Evolutionary conservation across 2,113 vertebrate genomes (phyloP).

Genomic region (Morphnarchus princeps): DNA sequence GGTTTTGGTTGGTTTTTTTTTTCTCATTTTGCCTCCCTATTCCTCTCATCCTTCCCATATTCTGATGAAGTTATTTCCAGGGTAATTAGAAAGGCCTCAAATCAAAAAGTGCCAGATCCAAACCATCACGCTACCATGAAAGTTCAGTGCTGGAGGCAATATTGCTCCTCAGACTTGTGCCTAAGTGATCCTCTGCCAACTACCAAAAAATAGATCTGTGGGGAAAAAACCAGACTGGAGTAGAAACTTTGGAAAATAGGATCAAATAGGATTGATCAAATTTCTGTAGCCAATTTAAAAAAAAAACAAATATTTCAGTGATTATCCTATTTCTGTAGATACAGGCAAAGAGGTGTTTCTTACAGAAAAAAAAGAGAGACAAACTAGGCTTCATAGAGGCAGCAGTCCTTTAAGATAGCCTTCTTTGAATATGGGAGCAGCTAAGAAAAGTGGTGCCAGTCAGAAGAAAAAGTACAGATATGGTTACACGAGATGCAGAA

Average conservation of each 20-base stretch:
- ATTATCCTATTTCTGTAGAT: neutral
- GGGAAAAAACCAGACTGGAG: neutral
- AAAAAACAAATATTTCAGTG: neutral
- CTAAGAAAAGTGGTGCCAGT: neutral
- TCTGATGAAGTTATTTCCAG: neutral
- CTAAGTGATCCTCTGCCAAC: neutral
- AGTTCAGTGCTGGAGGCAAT: neutral
- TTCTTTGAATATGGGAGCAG: neutral
- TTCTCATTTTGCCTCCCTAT: neutral
- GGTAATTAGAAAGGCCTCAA: neutral
- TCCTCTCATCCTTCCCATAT: neutral
- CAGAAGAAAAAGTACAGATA: neutral
- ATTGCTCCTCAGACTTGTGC: neutral
- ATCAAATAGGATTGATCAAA: neutral
- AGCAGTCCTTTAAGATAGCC: neutral
- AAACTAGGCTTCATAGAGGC: neutral
- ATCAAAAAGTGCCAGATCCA: neutral
- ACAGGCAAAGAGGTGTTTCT: neutral
- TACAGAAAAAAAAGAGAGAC: neutral
- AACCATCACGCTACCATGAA: neutral
- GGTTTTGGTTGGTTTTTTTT: too few relatives aligned
- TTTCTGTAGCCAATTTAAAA: neutral
- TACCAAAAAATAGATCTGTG: neutral
- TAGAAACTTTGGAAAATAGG: neutral
- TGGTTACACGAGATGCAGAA: neutral